Evolutionary conservation across 1,140 invertebrate species (phyloP).

Genomic region (Papilio xuthus): DNA sequence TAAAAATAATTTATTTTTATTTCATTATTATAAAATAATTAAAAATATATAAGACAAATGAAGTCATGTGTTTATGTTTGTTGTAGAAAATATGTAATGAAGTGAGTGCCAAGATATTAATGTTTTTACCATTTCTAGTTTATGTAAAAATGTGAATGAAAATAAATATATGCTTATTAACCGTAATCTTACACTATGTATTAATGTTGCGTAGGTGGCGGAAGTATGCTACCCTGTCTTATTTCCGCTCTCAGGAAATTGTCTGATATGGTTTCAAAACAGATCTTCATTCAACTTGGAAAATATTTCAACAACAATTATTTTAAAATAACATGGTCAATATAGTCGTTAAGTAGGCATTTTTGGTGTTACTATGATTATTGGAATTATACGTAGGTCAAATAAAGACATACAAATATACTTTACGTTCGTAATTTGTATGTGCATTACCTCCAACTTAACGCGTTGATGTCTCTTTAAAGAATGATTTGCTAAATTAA

Average conservation of each 20-base stretch:
- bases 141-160: background rate
- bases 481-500: background rate
- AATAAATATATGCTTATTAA: background rate
- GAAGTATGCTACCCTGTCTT: background rate
- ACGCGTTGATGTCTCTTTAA: constrained; percentile 10
- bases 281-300: background rate
- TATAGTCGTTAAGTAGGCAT: too few relatives aligned
- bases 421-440: background rate
- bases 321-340: background rate
- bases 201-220: background rate
- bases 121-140: background rate
- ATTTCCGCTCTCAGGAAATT: background rate
- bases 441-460: background rate
- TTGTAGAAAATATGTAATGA: too few relatives aligned
- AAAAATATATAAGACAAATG: too few relatives aligned
- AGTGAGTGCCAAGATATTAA: background rate
- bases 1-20: too few relatives aligned
- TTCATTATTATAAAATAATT: too few relatives aligned
- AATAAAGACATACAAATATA: too few relatives aligned
- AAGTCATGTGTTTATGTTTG: too few relatives aligned
- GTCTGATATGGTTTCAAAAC: background rate
- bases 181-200: background rate
- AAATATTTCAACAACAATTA: background rate
- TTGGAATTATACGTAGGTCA: too few relatives aligned
- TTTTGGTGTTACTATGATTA: too few relatives aligned